Evolutionary conservation across 2,113 vertebrate genomes (phyloP), one percentile per base, ranked within the genome.

Genomic region (Bothrops jararaca): DNA sequence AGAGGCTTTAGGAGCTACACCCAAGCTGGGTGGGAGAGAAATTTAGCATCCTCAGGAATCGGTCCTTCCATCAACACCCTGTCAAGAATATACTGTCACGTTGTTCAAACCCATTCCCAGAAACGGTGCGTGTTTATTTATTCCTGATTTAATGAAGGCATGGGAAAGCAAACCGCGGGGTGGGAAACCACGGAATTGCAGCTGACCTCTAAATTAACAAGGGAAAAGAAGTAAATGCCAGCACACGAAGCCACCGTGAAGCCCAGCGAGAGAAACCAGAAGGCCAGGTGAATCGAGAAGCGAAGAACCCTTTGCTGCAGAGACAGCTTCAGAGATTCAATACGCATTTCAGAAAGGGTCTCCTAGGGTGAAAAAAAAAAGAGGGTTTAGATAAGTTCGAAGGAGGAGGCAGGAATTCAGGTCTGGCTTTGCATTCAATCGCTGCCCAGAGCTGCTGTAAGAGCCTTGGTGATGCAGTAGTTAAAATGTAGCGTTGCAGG

Each of bases 141-240:
- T 18, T 69, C 9, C 4, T 2, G 9, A 15, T 69, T 34, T 74
- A 39, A n/a, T n/a, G 29, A 29, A 64, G 11, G 34, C 8, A 53
- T 1, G 2, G 12, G 26, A 0, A 39, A 50, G 45, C 15, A 58
- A 60, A 91, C 85, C 0, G 23, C 85, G n/a, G 22, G 11, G n/a
- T 48, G 11, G 20, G 24, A 52, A n/a, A 34, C 15, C 18, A 5
- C 3, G 86, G 12, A 86, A 64, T 86, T 54, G 53, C 45, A 12
- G 48, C 95, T 97, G 92, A 99, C 99, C 97, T 97, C 0, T 0
- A 97, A 88, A 93, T 98, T 98, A 45, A 97, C 97, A 9, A 95
- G 5, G 93, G 97, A 98, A 95, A 99, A 97, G 94, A 96, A 99
- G 95, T 98, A 98, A 94, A 99, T 97, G 64, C 96, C 96, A 4